A percentile compares a stretch with the other conserved stretches of the same genome.
phyloP scores from a whole-genome alignment of 2,888 invertebrate species.

The Tribolium freemani region DNA sequence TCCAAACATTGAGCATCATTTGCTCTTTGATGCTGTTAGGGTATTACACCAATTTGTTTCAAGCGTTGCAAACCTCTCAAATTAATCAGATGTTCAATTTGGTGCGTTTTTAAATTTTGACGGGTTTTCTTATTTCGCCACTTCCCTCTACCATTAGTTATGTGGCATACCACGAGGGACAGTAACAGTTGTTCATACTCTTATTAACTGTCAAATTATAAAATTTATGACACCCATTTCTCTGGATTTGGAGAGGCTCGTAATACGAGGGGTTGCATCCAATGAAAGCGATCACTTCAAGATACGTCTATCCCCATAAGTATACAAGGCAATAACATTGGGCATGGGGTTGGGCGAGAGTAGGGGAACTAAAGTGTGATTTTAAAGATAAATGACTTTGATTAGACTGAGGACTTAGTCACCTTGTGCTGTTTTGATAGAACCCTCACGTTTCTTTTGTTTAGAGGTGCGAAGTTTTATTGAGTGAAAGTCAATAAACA shows the following conservation, averaged over 20 bases:
- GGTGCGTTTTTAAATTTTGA: not conserved
- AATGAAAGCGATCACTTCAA: conserved; percentile 1
- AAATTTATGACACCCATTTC: conserved; percentile 18
- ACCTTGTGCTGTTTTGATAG: conserved; percentile 1
- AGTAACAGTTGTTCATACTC: conserved; percentile 24
- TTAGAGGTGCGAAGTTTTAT: conserved; percentile 6
- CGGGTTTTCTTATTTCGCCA: not conserved
- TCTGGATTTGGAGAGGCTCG: conserved; percentile 5
- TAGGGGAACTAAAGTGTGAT: conserved; percentile 7
- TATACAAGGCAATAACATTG: conserved; percentile 7
- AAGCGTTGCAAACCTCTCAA: not conserved
- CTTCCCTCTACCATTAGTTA: conserved; percentile 6
- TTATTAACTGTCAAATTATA: conserved; percentile 33
- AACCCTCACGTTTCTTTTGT: not conserved
- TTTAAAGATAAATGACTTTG: conserved; percentile 20
- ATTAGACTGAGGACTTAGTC: conserved; percentile 15
- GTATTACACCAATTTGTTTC: too few species aligned
- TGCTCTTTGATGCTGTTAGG: too few species aligned
- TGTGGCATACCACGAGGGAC: conserved; percentile 17
- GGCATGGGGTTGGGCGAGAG: not conserved
- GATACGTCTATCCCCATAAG: conserved; percentile 12
- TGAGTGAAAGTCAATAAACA: not conserved
- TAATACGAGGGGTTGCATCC: conserved; percentile 17
- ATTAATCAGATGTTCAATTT: not conserved
- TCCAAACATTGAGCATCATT: too few species aligned